Conservation (phyloP, 2,888 invertebrate species). For the Agrotis ipsilon region DNA sequence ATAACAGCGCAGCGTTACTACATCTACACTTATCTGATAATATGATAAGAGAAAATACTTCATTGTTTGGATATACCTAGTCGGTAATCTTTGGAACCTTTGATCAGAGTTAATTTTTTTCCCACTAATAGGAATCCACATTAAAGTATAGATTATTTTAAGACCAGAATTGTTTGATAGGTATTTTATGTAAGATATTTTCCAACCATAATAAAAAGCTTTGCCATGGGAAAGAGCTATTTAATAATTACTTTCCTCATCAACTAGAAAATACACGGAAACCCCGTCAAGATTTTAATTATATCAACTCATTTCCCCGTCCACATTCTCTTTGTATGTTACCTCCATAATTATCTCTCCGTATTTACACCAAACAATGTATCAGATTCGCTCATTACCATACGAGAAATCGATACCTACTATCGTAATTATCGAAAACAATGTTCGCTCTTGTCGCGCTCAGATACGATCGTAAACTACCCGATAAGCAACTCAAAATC, state of each 20-base stretch:
- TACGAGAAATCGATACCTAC: conserved; percentile 81
- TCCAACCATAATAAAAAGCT: neutral
- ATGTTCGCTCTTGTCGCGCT: conserved; percentile 73
- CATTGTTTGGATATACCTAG: no score
- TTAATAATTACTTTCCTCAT: conserved; percentile 22
- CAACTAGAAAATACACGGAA: conserved; percentile 8
- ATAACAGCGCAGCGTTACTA: no score
- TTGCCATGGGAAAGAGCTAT: neutral
- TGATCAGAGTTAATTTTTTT: neutral
- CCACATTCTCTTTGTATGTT: conserved; percentile 43
- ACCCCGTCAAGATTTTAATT: conserved; percentile 29
- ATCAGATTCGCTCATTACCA: conserved; percentile 82
- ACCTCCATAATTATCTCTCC: conserved; percentile 54
- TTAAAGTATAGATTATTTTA: no score
- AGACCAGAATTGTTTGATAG: no score
- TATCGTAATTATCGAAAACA: conserved; percentile 81
- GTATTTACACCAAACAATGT: conserved; percentile 57
- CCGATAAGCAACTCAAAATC: conserved; percentile 85
- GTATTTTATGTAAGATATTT: neutral
- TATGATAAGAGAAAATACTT: no score
- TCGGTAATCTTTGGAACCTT: no score
- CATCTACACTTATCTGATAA: neutral
- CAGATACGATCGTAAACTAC: conserved; percentile 76
- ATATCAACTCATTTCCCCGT: conserved; percentile 21
- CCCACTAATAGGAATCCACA: neutral